Evolutionary conservation across 2,888 invertebrate species (phyloP).

Genomic region (Oscheius myriophilus): DNA sequence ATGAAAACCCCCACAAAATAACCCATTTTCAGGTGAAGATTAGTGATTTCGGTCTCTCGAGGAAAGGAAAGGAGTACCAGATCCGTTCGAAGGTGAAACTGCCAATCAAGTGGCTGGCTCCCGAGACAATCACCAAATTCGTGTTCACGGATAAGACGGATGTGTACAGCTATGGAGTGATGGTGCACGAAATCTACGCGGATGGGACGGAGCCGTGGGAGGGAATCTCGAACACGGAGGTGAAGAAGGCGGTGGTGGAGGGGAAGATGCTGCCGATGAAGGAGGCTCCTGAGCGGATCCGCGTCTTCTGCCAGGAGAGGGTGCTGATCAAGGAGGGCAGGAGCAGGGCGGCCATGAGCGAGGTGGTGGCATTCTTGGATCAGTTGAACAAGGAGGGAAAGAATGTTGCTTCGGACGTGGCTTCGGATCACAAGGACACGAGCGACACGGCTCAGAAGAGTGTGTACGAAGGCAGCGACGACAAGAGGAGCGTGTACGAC

Average conservation of each 20-base stretch:
- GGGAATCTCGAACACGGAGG: too few species aligned
- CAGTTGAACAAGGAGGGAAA: not conserved
- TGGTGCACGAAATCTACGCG: slow-evolving; percentile 44
- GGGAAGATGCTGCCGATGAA: slow-evolving; percentile 37
- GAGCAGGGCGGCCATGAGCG: slow-evolving; percentile 35
- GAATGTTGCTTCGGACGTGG: too few species aligned
- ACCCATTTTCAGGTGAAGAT: slow-evolving; percentile 45
- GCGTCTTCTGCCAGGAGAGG: slow-evolving; percentile 36
- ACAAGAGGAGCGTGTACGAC: too few species aligned
- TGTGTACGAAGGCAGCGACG: too few species aligned
- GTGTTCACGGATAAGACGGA: too few species aligned
- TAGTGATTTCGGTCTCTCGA: slow-evolving; percentile 45
- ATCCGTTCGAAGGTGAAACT: slow-evolving; percentile 36
- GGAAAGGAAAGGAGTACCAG: slow-evolving; percentile 23
- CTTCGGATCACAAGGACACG: too few species aligned
- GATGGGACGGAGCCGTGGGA: slow-evolving; percentile 51
- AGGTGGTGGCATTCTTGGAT: slow-evolving; percentile 37
- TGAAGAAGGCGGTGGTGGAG: too few species aligned
- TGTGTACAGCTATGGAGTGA: slow-evolving; percentile 50
- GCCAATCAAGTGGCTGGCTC: too few species aligned
- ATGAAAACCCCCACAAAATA: too few species aligned
- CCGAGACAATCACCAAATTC: too few species aligned
- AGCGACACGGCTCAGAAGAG: too few species aligned
- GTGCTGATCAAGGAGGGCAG: slow-evolving; percentile 39
- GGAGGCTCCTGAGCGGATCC: slow-evolving; percentile 39